A percentile compares a stretch with the other conserved stretches of the same genome.
These are phyloP conservation scores for Danio jaintianensis DNA, from an alignment of 2,797 vertebrate species.

Conservation along the genomic window DNA sequence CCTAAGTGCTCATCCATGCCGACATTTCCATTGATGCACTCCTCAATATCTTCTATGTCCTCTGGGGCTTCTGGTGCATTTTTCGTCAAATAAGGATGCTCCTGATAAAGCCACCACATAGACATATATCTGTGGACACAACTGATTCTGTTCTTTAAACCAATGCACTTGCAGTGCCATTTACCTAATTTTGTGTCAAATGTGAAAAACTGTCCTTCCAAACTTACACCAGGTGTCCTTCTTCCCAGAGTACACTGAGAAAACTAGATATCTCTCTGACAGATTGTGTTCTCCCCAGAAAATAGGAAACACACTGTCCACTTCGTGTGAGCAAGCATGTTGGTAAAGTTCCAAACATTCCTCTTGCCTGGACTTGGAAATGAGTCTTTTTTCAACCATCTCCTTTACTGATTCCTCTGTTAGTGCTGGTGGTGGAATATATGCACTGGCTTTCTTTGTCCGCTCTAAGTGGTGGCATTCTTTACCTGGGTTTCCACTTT, in stretches of 20 bases:
- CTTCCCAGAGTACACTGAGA: slow-evolving; percentile 18
- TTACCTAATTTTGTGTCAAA: slow-evolving; percentile 3
- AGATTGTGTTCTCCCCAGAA: slow-evolving; percentile 12
- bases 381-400: slow-evolving; percentile 2
- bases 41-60: neutral
- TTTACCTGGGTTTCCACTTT: slow-evolving; percentile 39
- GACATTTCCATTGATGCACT: neutral
- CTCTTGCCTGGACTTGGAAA: slow-evolving; percentile 6
- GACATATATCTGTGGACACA: slow-evolving; percentile 2
- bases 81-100: slow-evolving; percentile 2
- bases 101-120: slow-evolving; percentile 30
- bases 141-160: neutral
- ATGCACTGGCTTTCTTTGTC: neutral
- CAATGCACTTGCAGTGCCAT: slow-evolving; percentile 18
- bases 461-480: slow-evolving; percentile 15
- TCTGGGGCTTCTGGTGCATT: neutral
- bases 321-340: neutral
- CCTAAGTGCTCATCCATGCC: neutral
- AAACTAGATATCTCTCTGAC: neutral
- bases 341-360: neutral
- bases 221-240: slow-evolving; percentile 35
- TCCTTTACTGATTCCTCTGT: neutral
- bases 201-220: slow-evolving; percentile 10
- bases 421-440: neutral
- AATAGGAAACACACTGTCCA: slow-evolving; percentile 15